phyloP scores from a whole-genome alignment of 2,113 vertebrate species.

The Clarias gariepinus region DNA sequence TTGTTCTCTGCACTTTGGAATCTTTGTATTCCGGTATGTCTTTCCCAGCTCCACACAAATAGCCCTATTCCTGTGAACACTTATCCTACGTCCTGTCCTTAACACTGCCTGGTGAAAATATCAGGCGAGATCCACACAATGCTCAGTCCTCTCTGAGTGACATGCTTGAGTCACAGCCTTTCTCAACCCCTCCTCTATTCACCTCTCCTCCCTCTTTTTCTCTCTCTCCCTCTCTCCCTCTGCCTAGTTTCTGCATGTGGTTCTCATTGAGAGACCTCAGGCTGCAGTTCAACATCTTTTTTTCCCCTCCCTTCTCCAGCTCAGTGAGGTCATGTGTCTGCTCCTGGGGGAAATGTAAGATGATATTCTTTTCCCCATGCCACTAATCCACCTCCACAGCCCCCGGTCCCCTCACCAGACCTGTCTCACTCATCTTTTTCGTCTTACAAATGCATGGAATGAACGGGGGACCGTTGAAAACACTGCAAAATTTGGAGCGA shows the following conservation, averaged over 20 bases:
- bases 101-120: conserved; percentile 74
- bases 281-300: conserved; percentile 63
- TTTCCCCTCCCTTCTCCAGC: conserved; percentile 56
- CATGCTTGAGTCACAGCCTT: conserved; percentile 63
- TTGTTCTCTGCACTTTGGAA: conserved; percentile 16
- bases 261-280: conserved; percentile 74
- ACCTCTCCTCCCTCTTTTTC: conserved; percentile 50
- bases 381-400: conserved; percentile 47
- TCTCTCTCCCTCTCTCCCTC: conserved; percentile 51
- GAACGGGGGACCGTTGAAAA: conserved; percentile 18
- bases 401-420: conserved; percentile 32
- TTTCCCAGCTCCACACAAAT: conserved; percentile 43
- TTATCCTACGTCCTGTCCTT: conserved; percentile 66
- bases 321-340: conserved; percentile 68
- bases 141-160: conserved; percentile 52
- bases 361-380: conserved; percentile 55
- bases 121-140: conserved; percentile 65
- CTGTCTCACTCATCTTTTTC: conserved; percentile 16
- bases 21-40: conserved; percentile 43
- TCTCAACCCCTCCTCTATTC: conserved; percentile 36
- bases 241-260: conserved; percentile 71
- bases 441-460: conserved; percentile 26
- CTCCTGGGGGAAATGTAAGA: conserved; percentile 65
- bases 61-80: conserved; percentile 31
- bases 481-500: conserved; percentile 12